Conservation (phyloP, 2,888 invertebrate genomes). For the Tenthredo distinguenda region DNA sequence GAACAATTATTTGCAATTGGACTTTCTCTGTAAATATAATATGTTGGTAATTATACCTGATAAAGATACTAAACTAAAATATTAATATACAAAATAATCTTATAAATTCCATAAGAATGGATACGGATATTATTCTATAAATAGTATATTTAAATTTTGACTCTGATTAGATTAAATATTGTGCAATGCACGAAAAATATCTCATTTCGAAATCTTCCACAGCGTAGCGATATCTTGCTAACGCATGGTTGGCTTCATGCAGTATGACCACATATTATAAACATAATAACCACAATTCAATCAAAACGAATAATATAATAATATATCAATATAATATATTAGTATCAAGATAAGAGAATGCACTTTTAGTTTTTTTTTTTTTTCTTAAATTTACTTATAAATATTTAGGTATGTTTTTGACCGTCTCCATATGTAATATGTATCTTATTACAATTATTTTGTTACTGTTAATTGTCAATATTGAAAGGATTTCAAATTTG, state of each 20-base stretch:
- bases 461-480: slow-evolving; percentile 38
- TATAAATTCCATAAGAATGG: slow-evolving; percentile 20
- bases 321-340: slow-evolving; percentile 64
- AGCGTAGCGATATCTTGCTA: slow-evolving; percentile 9
- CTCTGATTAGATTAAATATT: slow-evolving; percentile 12
- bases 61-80: slow-evolving; percentile 26
- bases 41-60: slow-evolving; percentile 19
- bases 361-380: slow-evolving; percentile 55
- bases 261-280: slow-evolving; percentile 7
- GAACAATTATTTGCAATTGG: slow-evolving; percentile 31
- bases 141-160: slow-evolving; percentile 34
- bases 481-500: slow-evolving; percentile 41
- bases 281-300: slow-evolving; percentile 59
- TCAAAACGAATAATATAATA: slow-evolving; percentile 55
- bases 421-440: slow-evolving; percentile 51
- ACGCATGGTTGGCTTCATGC: slow-evolving; percentile 26
- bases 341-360: slow-evolving; percentile 65
- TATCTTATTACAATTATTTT: slow-evolving; percentile 41
- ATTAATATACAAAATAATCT: slow-evolving; percentile 35
- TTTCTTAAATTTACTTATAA: slow-evolving; percentile 50
- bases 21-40: slow-evolving; percentile 14
- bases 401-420: slow-evolving; percentile 54
- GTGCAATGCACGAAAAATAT: slow-evolving; percentile 42
- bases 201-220: slow-evolving; percentile 43
- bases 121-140: neutral